phyloP scores from a whole-genome alignment of 2,797 vertebrate species.

The Macropus fuliginosus region DNA sequence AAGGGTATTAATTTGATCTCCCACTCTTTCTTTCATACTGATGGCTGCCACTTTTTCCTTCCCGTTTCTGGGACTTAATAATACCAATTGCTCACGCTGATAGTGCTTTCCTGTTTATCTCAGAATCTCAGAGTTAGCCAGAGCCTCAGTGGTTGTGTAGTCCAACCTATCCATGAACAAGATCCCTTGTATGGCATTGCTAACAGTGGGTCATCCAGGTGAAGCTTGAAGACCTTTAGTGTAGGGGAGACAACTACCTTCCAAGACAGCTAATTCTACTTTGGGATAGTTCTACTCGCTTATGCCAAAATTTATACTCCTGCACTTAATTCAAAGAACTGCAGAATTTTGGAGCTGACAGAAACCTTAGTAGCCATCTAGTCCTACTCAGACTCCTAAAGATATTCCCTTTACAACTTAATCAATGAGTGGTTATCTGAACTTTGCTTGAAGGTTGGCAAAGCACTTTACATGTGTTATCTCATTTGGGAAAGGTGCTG shows the following conservation, averaged over 20 bases:
- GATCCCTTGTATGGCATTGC: not conserved
- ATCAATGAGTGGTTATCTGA: not conserved
- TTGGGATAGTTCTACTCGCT: not conserved
- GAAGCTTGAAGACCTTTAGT: not conserved
- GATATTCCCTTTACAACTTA: not conserved
- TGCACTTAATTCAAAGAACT: not conserved
- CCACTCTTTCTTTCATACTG: not conserved
- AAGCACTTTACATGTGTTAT: too few relatives aligned
- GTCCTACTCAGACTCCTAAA: not conserved
- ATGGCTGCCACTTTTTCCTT: not conserved
- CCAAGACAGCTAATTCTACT: not conserved
- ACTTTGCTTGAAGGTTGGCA: too few relatives aligned
- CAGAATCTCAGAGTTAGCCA: not conserved
- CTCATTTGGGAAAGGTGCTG: too few relatives aligned
- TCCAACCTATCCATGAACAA: not conserved
- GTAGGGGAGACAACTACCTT: not conserved
- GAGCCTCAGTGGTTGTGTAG: not conserved
- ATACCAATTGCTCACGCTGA: not conserved
- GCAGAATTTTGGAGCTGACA: not conserved
- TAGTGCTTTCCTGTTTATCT: not conserved
- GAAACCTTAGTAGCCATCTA: not conserved
- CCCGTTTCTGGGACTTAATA: not conserved
- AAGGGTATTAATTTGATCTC: constrained; percentile 58
- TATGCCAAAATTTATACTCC: not conserved
- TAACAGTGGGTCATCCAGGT: not conserved